Base-by-base conservation (phyloP, 1,140 invertebrate genomes). In the Drosophila nannoptera region DNA sequence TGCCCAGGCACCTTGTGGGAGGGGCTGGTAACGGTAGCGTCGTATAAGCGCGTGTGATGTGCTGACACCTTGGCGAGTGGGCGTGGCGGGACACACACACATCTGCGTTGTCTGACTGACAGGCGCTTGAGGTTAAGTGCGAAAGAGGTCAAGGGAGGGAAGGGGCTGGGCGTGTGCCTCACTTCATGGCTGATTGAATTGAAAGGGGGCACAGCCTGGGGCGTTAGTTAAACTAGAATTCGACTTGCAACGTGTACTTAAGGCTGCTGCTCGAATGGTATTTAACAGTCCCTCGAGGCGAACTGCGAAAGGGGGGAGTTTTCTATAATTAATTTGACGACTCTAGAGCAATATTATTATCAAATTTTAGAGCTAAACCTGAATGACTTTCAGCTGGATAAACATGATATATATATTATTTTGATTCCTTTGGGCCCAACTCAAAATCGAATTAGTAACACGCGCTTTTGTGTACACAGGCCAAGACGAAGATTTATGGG, bases 181-280 rank as follows among this genome's bases (percentile, higher is more conserved):
- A 77, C 73, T 52, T 81, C 73, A 66, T 73, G 77, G 69, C 77
- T 80, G 77, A 80, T 80, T 81, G 77, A 80, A 80, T 81, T 73
- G 69, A 81, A 81, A 66, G 56, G 53, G 66, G 60, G 40, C 22
- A 65, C 22, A 65, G 42, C 49, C 60, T 38, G 55, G 31, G 54
- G 53, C 46, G 36, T 61, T 32, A 38, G 35, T 22, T 52, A 5
- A 69, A 45, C 59, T 59, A 36, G 45, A 66, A 53, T 48, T 33
- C 29, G 48, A 38, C 48, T 54, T 58, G 46, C 7, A 35, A 35
- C 35, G 43, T 58, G 49, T 60, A 9, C 36, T 35, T 48, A 14
- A 54, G 60, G 45, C 43, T 49, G 52, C 16, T 69, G 56, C 22
- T 16, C 59, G 14, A 43, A 22, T 45, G 49, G n/a, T 42, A 22